Percentiles rank a stretch among this genome's conserved stretches.
Conservation (phyloP, 2,797 vertebrate genomes). For the Cynopterus sphinx region DNA sequence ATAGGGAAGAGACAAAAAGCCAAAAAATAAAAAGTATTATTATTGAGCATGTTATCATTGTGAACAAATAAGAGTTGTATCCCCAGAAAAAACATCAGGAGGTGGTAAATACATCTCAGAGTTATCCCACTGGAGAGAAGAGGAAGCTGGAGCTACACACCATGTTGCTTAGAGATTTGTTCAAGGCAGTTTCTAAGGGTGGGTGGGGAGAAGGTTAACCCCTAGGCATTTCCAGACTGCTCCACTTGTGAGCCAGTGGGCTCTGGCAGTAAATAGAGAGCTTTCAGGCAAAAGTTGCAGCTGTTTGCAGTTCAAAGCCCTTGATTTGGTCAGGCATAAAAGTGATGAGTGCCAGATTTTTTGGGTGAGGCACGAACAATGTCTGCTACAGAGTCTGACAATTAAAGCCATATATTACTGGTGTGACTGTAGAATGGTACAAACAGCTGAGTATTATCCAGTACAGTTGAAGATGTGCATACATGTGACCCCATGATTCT, state of each 20-base stretch:
- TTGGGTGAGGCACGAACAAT: not conserved
- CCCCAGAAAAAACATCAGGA: not conserved
- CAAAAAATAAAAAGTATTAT: not conserved
- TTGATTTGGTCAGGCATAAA: constrained; percentile 43
- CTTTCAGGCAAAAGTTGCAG: constrained; percentile 17
- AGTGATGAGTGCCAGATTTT: not conserved
- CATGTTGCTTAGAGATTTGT: not conserved
- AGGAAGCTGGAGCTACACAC: not conserved
- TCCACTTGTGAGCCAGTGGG: not conserved
- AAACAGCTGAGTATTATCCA: not conserved
- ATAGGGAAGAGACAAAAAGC: not conserved
- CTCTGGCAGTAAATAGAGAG: constrained; percentile 20
- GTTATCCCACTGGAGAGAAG: not conserved
- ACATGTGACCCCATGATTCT: not conserved
- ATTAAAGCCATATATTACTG: not conserved
- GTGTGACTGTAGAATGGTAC: not conserved
- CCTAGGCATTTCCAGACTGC: not conserved
- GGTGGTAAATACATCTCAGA: not conserved
- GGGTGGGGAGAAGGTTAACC: constrained; percentile 32
- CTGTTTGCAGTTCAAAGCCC: constrained; percentile 37
- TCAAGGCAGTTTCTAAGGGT: not conserved
- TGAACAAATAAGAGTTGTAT: not conserved
- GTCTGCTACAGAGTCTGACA: not conserved
- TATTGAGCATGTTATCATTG: not conserved
- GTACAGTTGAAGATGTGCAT: not conserved